Evolutionary conservation across 2,113 vertebrate species (phyloP).

Genomic region (Salvator merianae): DNA sequence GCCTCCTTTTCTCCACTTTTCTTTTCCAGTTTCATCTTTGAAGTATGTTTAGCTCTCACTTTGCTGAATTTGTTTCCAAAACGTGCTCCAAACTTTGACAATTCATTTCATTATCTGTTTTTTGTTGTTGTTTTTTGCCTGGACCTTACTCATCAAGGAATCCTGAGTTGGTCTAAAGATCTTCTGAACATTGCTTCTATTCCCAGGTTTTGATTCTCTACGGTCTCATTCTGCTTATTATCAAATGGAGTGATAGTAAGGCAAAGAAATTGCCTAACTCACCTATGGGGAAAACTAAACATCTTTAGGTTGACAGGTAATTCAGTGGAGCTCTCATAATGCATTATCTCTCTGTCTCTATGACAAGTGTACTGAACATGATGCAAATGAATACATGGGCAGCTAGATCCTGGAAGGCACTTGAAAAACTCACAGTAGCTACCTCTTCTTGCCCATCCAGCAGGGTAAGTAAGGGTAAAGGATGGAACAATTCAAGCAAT

Average conservation of each 20-base stretch:
- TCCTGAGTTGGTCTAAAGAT: too few relatives aligned
- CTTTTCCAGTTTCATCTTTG: background rate
- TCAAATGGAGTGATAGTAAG: background rate
- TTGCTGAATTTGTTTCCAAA: too few relatives aligned
- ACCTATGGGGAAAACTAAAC: constrained; percentile 60
- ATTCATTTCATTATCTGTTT: background rate
- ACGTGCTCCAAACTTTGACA: background rate
- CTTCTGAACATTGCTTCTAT: background rate
- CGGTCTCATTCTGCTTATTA: background rate
- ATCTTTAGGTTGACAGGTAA: constrained; percentile 71
- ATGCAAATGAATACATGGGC: constrained; percentile 51
- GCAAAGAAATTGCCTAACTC: constrained; percentile 29
- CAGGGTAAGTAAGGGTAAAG: constrained; percentile 28
- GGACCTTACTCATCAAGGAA: background rate
- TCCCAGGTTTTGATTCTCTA: background rate
- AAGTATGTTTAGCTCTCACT: background rate
- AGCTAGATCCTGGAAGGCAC: constrained; percentile 59
- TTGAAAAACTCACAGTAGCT: constrained; percentile 43
- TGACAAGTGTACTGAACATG: constrained; percentile 51
- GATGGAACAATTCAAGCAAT: constrained; percentile 63
- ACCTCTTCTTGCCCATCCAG: constrained; percentile 50
- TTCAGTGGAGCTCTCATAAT: constrained; percentile 64
- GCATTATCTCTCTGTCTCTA: constrained; percentile 56
- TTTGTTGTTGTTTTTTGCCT: background rate
- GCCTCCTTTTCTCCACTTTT: background rate